Base-by-base conservation (phyloP, 2,797 vertebrate genomes). In the Sebastes melanostomus region DNA sequence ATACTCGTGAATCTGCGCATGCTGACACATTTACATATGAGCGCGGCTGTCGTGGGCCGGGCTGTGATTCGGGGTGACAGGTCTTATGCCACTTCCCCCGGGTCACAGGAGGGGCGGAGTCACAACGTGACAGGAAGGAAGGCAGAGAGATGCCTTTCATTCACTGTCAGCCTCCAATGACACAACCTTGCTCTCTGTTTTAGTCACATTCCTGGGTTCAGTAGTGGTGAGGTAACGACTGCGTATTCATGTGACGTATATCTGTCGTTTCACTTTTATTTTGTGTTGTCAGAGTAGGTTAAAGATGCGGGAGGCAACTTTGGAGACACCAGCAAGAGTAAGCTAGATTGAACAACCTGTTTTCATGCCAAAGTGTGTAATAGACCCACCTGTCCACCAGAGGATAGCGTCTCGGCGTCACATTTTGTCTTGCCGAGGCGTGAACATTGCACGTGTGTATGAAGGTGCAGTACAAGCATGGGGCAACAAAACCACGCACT, bases 11-110 rank as follows among this genome's bases (percentile, higher is more conserved):
- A 82, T 89, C 80, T 75, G 84, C 34, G 80, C 83, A 67, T 16
- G 90, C 85, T 88, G 92, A 92, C 91, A 92, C 91, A 92, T 94
- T 93, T 92, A 84, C 92, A 93, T 94, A 93, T 78, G 85, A 85
- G 90, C 91, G 50, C 12, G 86, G 78, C 79, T 77, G 84, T 86
- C 75, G 82, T 18, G 75, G 83, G 18, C 18, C 66, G 3, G 83
- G 80, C 86, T 1, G 77, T 92, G 90, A 95, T 93, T 74, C 83
- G 42, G 87, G 86, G 77, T 86, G 93, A 94, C 91, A 87, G 90
- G 89, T 92, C 91, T 93, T 79, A 88, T 87, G 92, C 89, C 88
- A 62, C 90, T 81, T 87, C 92, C 93, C 90, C 22, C 24, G 18
- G 93, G 92, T 91, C 85, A 87, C 42, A n/a, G n/a, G 59, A 46